These are phyloP conservation scores for Cantharis rustica DNA, from an alignment of 2,888 invertebrate species.

Conservation along the genomic window DNA sequence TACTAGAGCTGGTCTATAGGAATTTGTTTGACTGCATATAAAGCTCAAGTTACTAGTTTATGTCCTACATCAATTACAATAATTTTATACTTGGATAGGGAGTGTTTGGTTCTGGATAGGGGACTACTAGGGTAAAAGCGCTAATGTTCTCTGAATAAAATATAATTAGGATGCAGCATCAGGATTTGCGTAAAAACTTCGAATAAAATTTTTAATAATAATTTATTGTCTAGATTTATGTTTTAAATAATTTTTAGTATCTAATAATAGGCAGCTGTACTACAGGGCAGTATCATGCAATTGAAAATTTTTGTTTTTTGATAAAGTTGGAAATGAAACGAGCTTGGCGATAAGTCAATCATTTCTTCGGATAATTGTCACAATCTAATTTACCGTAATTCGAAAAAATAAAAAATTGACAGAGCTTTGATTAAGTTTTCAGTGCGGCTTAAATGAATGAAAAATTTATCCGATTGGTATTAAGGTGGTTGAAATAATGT, in stretches of 20 bases:
- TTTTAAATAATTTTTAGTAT: neutral
- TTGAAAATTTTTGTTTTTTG: neutral
- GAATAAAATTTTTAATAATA: neutral
- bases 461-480: too few species aligned
- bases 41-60: neutral
- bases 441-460: neutral
- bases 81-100: neutral
- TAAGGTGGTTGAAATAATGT: too few species aligned
- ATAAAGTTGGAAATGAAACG: neutral
- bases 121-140: neutral
- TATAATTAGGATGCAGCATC: neutral
- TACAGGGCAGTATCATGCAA: neutral
- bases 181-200: neutral
- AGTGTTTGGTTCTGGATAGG: neutral
- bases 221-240: neutral
- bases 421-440: neutral
- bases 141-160: neutral
- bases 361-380: neutral
- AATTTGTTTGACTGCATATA: neutral
- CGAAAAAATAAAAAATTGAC: neutral
- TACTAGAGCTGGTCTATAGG: neutral
- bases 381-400: neutral
- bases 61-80: neutral
- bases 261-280: too few species aligned
- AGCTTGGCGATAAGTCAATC: neutral